Evolutionary conservation across 2,888 invertebrate species (phyloP), one percentile per base, ranked within the genome.

Genomic region (Sabatieria punctata): DNA sequence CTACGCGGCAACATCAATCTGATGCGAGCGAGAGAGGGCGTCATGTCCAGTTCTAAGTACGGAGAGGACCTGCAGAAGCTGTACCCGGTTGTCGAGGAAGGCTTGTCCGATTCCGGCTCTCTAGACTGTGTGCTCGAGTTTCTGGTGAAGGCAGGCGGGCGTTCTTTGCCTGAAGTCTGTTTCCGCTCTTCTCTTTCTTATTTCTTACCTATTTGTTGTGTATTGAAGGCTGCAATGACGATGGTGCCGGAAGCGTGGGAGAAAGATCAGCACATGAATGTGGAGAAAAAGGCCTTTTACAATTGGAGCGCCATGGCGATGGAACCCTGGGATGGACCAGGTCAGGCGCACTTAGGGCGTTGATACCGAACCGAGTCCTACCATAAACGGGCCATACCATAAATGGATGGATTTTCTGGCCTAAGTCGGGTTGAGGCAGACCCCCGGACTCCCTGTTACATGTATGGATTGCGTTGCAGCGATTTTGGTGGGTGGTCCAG

Each of bases 301-400:
- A 82, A 85, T 56, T 97, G 95, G 95, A 83, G 89, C 15, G 82
- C 89, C 0, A 93, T 72, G 63, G 83, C 81, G 19, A 97, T 97
- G 95, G 97, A 97, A 67, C 95, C 97, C 0, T 97, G 97, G 97
- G 97, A 97, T 69, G 97, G 97, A 33, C 74, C 69, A n/a, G 67
- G 65, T 67, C 44, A 49, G 50, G 22, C n/a, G n/a, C n/a, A n/a
- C n/a, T n/a, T n/a, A n/a, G n/a, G 36, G n/a, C n/a, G n/a, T n/a
- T n/a, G n/a, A n/a, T n/a, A n/a, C n/a, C n/a, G 13, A 15, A 44
- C n/a, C n/a, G n/a, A n/a, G n/a, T n/a, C n/a, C n/a, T n/a, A n/a
- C n/a, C n/a, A n/a, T n/a, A n/a, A n/a, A n/a, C n/a, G n/a, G n/a
- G n/a, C n/a, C n/a, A n/a, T n/a, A n/a, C n/a, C n/a, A n/a, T n/a